These are phyloP conservation scores for Synodontis membranacea DNA, from an alignment of 2,113 vertebrate genomes.

Conservation along the genomic window DNA sequence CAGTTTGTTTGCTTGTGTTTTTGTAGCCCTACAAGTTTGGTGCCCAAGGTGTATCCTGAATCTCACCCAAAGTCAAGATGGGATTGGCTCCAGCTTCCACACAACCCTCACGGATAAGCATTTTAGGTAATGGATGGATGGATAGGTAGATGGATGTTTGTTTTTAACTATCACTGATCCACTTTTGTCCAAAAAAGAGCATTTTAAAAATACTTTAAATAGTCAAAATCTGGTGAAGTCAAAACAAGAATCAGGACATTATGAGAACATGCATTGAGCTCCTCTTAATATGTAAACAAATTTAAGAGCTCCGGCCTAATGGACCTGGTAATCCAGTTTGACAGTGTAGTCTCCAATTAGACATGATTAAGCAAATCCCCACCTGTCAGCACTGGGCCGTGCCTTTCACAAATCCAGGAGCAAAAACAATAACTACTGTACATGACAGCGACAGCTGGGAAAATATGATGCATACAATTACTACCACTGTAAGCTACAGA, in stretches of 20 bases:
- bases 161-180: not conserved
- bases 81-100: too few relatives aligned
- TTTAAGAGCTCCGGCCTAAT: not conserved
- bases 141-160: too few relatives aligned
- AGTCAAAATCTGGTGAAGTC: not conserved
- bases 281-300: not conserved
- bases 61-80: too few relatives aligned
- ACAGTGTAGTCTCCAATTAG: not conserved
- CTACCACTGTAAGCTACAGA: not conserved
- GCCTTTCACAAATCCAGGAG: not conserved
- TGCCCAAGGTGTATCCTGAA: too few relatives aligned
- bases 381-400: not conserved
- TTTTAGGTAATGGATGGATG: too few relatives aligned
- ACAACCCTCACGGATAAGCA: too few relatives aligned
- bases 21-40: too few relatives aligned
- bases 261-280: not conserved
- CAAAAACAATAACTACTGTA: not conserved
- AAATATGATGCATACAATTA: not conserved
- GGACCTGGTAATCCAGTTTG: not conserved
- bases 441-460: not conserved
- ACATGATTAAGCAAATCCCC: not conserved
- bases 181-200: not conserved
- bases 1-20: too few relatives aligned
- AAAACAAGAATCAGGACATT: not conserved
- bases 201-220: not conserved